Evolutionary conservation across 2,797 vertebrate species (phyloP), one percentile per base, ranked within the genome.

Genomic region (Eupleurogrammus muticus): DNA sequence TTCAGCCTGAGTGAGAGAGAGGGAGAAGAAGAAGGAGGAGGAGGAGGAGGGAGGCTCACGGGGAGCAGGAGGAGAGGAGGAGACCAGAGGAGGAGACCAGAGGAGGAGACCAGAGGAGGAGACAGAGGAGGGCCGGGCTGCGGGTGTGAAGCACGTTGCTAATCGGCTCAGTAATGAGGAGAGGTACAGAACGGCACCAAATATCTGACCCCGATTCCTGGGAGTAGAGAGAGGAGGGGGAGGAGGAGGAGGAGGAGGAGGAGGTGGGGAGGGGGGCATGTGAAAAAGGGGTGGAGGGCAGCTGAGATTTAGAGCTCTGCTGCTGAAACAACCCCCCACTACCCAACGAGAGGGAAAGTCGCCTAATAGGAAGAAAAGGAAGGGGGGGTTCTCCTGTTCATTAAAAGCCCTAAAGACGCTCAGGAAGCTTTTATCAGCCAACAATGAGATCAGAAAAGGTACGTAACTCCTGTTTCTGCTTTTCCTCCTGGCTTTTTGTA

Each of bases 261-360:
- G 35, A 44, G 38, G 47, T 44, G 40, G 67, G 52, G 70, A 36
- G 77, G 60, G 78, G 71, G 81, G 61, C 83, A 89, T 90, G 85
- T 89, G 86, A 90, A 91, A 89, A 90, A 82, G 87, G 90, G 91
- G 90, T 88, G 87, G 90, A 85, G 87, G 90, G 84, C 56, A 81
- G 79, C 6, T 62, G 86, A 89, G 92, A 93, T 94, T 94, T 94
- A 93, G 90, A 90, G 92, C 92, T 66, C 79, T 85, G 87, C 82
- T 81, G 87, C 90, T 91, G 91, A 90, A 92, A 88, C 91, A 92
- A 90, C 90, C 93, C 92, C 93, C 92, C 90, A 91, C 91, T 77
- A 87, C 91, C 92, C 74, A 77, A 82, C 84, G 81, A 88, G 88
- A 89, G 87, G 83, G 89, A 92, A 90, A 90, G 86, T 77, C 78